Evolutionary conservation across 2,888 invertebrate species (phyloP), one percentile per base, ranked within the genome.

Genomic region (Idaea aversata): DNA sequence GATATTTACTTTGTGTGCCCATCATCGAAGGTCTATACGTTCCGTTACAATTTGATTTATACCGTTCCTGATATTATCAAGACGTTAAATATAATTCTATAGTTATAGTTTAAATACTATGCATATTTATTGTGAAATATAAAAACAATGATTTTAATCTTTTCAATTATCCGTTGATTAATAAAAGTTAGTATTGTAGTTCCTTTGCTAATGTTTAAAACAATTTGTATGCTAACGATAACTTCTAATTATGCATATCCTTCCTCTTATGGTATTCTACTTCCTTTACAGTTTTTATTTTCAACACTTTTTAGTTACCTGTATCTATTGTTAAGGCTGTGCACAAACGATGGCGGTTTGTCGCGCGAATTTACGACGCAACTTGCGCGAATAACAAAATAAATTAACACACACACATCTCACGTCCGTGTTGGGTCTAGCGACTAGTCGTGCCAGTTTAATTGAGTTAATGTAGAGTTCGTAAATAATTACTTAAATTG

Each of bases 1-100:
- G 86, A 83, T 92, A 91, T 91, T 91, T 92, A 90, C 91, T 87
- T 90, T 91, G 85, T 86, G 86, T 81, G 82, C 82, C 82, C 86
- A 87, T 88, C 84, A 77, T 82, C 80, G 76, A 73, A 66, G 74
- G 59, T 58, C 7, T 58, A 58, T 5, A 58, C 5, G 34, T 13
- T 25, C 25, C 34, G 25, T 59, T 59, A 59, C 34, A 59, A 16
- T 59, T 59, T 34, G 59, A 59, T 47, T 47, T 47, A 47, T 47
- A 47, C 47, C 47, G 47, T 47, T 10, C 10, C 47, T 13, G 47
- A 47, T 47, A n/a, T 59, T 16, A 16, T 15, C n/a, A 59, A 16
- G 59, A 25, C 15, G 36, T 36, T 36, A 36, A 36, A 5, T 47
- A 4, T 47, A 47, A 47, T 7, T 47, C 0, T 47, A 47, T 6